Evolutionary conservation across 2,888 invertebrate genomes (phyloP), one percentile per base, ranked within the genome.

Genomic region (Oeneis ivallda): DNA sequence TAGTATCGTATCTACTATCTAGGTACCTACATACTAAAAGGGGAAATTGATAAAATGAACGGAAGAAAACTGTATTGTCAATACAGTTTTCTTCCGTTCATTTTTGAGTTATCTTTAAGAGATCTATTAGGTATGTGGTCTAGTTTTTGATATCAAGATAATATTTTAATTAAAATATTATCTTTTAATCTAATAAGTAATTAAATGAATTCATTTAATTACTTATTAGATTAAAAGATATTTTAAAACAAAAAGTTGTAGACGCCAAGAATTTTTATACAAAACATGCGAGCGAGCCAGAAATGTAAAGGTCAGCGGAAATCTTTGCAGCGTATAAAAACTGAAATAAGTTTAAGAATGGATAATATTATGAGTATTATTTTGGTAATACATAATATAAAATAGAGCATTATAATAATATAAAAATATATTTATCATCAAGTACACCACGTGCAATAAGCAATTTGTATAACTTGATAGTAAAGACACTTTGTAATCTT

Each of bases 51-150:
- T 37, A 37, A 54, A 54, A 37, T 5, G 19, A 37, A 39, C 15
- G 37, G 54, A 54, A 54, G 47, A 54, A 54, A 17, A 39, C n/a
- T 39, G 9, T 15, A 19, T 54, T 54, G n/a, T n/a, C n/a, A n/a
- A n/a, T n/a, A n/a, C n/a, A n/a, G n/a, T n/a, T n/a, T n/a, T n/a
- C n/a, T n/a, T n/a, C n/a, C n/a, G n/a, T n/a, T n/a, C n/a, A n/a
- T n/a, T n/a, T n/a, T n/a, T n/a, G 7, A 17, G 8, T 39, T 54
- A 54, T 54, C 54, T 53, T 37, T 52, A 26, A 50, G 5, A 37
- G 37, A 37, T 53, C 37, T 53, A 26, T n/a, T 53, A 15, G 15
- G 37, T 34, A 7, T 39, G 15, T 39, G 6, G 37, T 15, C 6
- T 19, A 39, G n/a, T 37, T 17, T 54, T 1, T 39, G 39, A 39